Base-by-base conservation (phyloP, 2,113 vertebrate species). In the Pachypanchax playfairii region DNA sequence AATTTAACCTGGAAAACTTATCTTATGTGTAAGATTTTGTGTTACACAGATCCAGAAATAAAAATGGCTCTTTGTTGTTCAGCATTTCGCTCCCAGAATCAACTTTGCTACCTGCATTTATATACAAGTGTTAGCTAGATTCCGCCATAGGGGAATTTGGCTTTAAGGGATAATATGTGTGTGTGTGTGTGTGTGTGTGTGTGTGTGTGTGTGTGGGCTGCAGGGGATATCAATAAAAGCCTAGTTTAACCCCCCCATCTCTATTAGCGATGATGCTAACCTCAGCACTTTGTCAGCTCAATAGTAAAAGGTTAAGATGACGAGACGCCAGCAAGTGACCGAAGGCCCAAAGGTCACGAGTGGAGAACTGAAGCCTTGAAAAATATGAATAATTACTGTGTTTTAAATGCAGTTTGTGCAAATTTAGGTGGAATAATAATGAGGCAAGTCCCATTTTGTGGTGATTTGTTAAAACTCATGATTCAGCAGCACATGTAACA, bases 201-300 rank as follows among this genome's bases (percentile, higher is more conserved):
- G n/a, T n/a, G n/a, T n/a, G n/a, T n/a, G n/a, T n/a, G n/a, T n/a
- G n/a, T n/a, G n/a, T n/a, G n/a, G n/a, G n/a, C 25, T 6, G 67
- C 21, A 39, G 56, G 33, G 22, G 29, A 57, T 70, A 39, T 80
- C 67, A 78, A 55, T 64, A 68, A 65, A 17, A 29, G 68, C 33
- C 71, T 41, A 51, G 53, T 55, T 20, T 31, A 48, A 42, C 22
- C 47, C 47, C 24, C 24, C 6, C 26, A n/a, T n/a, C 41, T 44
- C 56, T 29, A 77, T 83, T 68, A 72, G 54, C 62, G 65, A 55
- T 31, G 39, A 15, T 72, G 79, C 79, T 51, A 63, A 39, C 58
- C 39, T 87, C 76, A 87, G 82, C 82, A 82, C 38, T 54, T 56
- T 79, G 67, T 70, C 80, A 80, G 70, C 41, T 87, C 68, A 65